Evolutionary conservation across 2,888 invertebrate genomes (phyloP).

Genomic region (Piscicola geometra): DNA sequence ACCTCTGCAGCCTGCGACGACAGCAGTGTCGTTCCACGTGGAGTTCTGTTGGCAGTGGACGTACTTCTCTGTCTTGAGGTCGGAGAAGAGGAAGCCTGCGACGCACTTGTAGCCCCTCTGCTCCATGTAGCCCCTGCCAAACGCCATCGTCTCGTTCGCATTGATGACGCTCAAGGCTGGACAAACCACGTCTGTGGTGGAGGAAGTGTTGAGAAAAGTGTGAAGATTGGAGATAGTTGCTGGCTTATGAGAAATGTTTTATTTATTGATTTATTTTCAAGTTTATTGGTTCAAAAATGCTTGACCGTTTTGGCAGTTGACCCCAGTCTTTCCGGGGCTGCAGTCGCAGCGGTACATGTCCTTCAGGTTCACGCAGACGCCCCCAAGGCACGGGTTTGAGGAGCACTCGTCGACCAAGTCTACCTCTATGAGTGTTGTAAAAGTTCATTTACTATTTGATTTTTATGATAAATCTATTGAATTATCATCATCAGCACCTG

Average conservation of each 20-base stretch:
- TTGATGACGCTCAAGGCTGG: constrained; percentile 21
- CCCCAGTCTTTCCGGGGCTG: constrained; percentile 29
- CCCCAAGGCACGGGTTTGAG: constrained; percentile 26
- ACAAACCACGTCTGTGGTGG: constrained; percentile 35
- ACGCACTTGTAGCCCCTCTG: constrained; percentile 36
- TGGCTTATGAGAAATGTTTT: neutral
- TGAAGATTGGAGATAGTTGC: too few relatives aligned
- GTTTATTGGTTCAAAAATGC: neutral
- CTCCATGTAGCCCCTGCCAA: constrained; percentile 29
- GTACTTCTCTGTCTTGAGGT: constrained; percentile 36
- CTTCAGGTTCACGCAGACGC: constrained; percentile 24
- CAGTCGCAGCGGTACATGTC: constrained; percentile 33
- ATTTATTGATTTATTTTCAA: too few relatives aligned
- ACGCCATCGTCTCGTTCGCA: constrained; percentile 15
- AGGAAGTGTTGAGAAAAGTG: too few relatives aligned
- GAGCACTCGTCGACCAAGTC: constrained; percentile 25
- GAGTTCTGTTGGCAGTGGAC: constrained; percentile 25
- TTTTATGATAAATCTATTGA: too few relatives aligned
- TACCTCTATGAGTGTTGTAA: too few relatives aligned
- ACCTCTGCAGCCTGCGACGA: constrained; percentile 24
- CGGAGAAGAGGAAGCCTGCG: constrained; percentile 36
- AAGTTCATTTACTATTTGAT: too few relatives aligned
- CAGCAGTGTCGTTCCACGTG: constrained; percentile 35
- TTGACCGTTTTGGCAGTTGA: constrained; percentile 35
- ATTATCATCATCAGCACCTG: too few relatives aligned